phyloP scores from a whole-genome alignment of 2,797 vertebrate genomes.

The Gouania willdenowi region DNA sequence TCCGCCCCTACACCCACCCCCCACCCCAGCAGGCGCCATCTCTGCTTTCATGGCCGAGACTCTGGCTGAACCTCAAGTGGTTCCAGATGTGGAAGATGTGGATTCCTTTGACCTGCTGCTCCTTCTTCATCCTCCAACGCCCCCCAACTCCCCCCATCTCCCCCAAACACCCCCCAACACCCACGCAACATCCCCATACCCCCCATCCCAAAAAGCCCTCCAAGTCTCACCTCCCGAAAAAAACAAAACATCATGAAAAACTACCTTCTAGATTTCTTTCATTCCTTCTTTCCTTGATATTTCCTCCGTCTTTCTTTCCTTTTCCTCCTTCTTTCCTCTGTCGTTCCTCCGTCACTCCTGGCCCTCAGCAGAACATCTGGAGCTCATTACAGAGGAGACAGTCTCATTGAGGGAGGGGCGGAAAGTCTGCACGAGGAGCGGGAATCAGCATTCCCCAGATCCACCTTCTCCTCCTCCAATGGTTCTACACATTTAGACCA shows the following conservation, averaged over 20 bases:
- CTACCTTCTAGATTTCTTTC: no score
- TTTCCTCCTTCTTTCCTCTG: no score
- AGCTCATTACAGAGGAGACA: constrained; percentile 80
- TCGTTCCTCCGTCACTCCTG: no score
- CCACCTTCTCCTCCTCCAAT: constrained; percentile 42
- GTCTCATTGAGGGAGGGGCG: constrained; percentile 66
- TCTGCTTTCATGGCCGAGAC: constrained; percentile 78
- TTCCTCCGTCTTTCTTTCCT: no score
- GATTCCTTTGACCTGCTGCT: not conserved
- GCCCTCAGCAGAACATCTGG: constrained; percentile 75
- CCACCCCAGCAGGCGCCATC: constrained; percentile 58
- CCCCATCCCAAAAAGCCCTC: no score
- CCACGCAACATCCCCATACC: no score
- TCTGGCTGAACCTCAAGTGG: constrained; percentile 75
- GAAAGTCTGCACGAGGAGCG: constrained; percentile 57
- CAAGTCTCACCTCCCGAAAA: no score
- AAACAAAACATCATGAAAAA: no score
- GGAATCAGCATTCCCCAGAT: constrained; percentile 35
- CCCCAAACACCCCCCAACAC: no score
- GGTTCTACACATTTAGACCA: no score
- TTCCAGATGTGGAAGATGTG: constrained; percentile 77
- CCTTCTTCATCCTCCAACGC: constrained; percentile 30
- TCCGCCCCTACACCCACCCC: constrained; percentile 45
- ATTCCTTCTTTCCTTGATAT: no score
- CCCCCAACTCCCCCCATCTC: constrained; percentile 46